These are phyloP conservation scores for Cosmia pyralina DNA, from an alignment of 2,888 invertebrate species.

Conservation along the genomic window DNA sequence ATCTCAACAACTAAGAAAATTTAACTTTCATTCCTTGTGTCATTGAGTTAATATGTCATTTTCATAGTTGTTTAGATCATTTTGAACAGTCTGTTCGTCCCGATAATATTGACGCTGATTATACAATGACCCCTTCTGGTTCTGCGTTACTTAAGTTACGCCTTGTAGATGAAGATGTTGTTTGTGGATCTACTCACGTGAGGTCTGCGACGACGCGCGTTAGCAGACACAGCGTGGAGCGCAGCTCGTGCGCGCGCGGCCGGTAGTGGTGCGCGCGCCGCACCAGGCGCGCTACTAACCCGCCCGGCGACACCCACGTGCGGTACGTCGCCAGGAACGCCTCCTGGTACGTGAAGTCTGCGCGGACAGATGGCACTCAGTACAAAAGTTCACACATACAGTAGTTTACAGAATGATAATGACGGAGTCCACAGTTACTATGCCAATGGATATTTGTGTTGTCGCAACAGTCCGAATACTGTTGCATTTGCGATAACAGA, in stretches of 20 bases:
- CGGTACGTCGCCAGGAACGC: conserved; percentile 99
- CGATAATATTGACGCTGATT: no score
- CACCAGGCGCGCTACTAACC: conserved; percentile 96
- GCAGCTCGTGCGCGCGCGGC: conserved; percentile 92
- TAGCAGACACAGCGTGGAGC: conserved; percentile 97
- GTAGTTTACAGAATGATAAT: conserved; percentile 15
- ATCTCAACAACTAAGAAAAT: no score
- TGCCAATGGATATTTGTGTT: background rate
- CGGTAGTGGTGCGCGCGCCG: conserved; percentile 92
- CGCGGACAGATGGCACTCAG: conserved; percentile 48
- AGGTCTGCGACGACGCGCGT: conserved; percentile 98
- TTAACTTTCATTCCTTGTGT: no score
- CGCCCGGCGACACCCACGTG: conserved; percentile 97
- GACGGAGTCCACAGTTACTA: conserved; percentile 11
- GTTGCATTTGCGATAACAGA: background rate
- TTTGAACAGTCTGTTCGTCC: no score
- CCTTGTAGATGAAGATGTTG: background rate
- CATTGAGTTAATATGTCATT: no score
- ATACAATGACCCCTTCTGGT: no score
- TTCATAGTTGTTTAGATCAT: no score
- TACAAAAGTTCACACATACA: background rate
- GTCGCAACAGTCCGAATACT: background rate
- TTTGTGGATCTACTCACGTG: conserved; percentile 92
- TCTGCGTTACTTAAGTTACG: no score
- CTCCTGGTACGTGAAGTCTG: conserved; percentile 98